Evolutionary conservation across 2,113 vertebrate species (phyloP), one percentile per base, ranked within the genome.

Genomic region (Thinocorus orbignyianus): DNA sequence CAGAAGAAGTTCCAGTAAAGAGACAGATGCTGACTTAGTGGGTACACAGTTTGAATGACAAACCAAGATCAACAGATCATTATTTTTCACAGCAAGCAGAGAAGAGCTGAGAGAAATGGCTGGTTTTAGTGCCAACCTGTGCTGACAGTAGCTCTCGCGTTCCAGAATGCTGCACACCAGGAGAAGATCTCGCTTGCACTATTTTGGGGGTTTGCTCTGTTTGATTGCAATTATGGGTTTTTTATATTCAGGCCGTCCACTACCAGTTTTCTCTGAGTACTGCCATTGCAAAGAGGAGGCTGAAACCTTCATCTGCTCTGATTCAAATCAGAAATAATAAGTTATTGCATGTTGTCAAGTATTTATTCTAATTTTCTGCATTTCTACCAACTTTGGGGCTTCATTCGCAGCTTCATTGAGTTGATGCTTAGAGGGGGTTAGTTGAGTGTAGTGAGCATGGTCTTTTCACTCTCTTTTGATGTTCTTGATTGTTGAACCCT

Each of bases 11-110:
- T 68, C 81, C 92, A 84, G 39, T n/a, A 69, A 86, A 65, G 81
- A 97, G 93, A 49, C 96, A 97, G 96, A 80, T 94, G 93, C 89
- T 95, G 81, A 4, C 95, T 95, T 97, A 22, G 49, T 95, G 82
- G 92, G 94, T 51, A 81, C 81, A 84, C n/a, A 52, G 92, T 95
- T 82, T 97, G 96, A 97, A 90, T 94, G 95, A 96, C 90, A 97
- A 91, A 92, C 83, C 79, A 91, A 97, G 91, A 97, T 95, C 93
- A 95, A 93, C 90, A 96, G 93, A 97, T 96, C 96, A 91, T 97
- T 97, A 96, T 95, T 97, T 97, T 97, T 97, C 97, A 94, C 92
- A 97, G 96, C 96, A 94, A 97, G 95, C 58, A 90, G 69, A 84
- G 77, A 60, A 26, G 58, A 78, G 44, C 86, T 81, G 57, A 72